These are phyloP conservation scores for Catocala fraxini DNA, from an alignment of 2,888 invertebrate genomes.

Conservation along the genomic window DNA sequence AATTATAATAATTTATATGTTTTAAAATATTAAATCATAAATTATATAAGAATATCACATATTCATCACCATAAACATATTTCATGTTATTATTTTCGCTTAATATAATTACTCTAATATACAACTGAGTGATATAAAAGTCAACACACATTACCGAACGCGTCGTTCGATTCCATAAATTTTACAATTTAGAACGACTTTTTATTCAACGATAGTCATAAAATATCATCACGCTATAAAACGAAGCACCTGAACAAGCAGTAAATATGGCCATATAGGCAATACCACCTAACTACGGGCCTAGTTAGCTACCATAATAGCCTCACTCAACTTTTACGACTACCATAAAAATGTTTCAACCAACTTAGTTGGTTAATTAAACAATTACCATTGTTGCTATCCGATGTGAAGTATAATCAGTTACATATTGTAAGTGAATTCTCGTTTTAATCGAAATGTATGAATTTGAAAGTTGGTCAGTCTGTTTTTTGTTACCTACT, in stretches of 20 bases:
- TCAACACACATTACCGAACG: conserved; percentile 21
- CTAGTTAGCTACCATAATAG: conserved; percentile 47
- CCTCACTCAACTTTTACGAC: conserved; percentile 46
- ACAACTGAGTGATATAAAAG: conserved; percentile 7
- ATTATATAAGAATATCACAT: too few relatives aligned
- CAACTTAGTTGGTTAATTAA: conserved; percentile 50
- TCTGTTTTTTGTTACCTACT: not conserved
- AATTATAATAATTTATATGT: too few relatives aligned
- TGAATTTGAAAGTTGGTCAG: too few relatives aligned
- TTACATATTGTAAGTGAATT: conserved; percentile 23
- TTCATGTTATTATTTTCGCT: too few relatives aligned
- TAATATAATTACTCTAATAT: too few relatives aligned
- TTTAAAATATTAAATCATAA: too few relatives aligned
- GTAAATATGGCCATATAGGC: conserved; percentile 46
- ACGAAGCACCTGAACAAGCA: conserved; percentile 44
- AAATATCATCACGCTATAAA: conserved; percentile 54
- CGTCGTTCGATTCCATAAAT: conserved; percentile 38
- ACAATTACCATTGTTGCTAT: conserved; percentile 50
- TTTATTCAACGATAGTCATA: conserved; percentile 41
- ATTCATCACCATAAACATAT: too few relatives aligned
- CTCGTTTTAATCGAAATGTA: not conserved
- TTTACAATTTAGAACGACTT: conserved; percentile 39
- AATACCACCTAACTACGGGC: conserved; percentile 23
- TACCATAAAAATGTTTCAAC: conserved; percentile 49
- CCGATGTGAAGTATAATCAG: conserved; percentile 37